A percentile compares a stretch with the other conserved stretches of the same genome.
These are phyloP conservation scores for Denticeps clupeoides DNA, from an alignment of 2,797 vertebrate species.

Conservation along the genomic window DNA sequence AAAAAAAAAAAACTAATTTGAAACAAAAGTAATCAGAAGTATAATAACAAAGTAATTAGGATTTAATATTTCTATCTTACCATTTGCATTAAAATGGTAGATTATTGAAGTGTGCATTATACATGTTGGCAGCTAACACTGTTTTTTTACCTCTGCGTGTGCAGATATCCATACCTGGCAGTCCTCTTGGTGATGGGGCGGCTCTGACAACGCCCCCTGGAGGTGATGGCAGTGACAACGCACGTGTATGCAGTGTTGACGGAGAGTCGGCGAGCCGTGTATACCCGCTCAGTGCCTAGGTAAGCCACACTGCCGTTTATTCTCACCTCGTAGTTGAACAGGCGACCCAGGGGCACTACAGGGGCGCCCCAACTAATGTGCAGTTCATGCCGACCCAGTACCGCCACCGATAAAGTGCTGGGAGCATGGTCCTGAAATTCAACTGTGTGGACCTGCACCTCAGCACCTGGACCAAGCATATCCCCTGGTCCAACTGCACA, in stretches of 20 bases:
- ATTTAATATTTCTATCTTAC: too few species aligned
- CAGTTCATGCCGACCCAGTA: conserved; percentile 38
- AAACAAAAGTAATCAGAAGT: not conserved
- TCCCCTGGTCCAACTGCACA: conserved; percentile 28
- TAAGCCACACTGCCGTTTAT: conserved; percentile 38
- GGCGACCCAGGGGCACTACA: conserved; percentile 27
- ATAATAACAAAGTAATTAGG: not conserved
- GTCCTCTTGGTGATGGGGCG: conserved; percentile 38
- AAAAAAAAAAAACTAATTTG: too few species aligned
- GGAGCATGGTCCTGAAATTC: conserved; percentile 36
- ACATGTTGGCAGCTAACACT: not conserved
- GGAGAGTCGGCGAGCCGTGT: conserved; percentile 28
- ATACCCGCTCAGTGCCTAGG: conserved; percentile 31
- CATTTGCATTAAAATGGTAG: too few species aligned
- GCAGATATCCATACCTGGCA: conserved; percentile 28
- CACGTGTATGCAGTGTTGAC: conserved; percentile 39
- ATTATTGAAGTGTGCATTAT: too few species aligned
- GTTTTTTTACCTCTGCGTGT: conserved; percentile 28
- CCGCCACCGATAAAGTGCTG: conserved; percentile 22
- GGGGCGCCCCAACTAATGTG: conserved; percentile 39
- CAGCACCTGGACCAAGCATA: conserved; percentile 17
- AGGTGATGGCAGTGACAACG: conserved; percentile 40
- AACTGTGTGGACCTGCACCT: conserved; percentile 20
- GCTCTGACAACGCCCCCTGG: conserved; percentile 39
- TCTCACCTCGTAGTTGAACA: conserved; percentile 44